phyloP scores from a whole-genome alignment of 2,113 vertebrate genomes.

The Pardalotus punctatus region DNA sequence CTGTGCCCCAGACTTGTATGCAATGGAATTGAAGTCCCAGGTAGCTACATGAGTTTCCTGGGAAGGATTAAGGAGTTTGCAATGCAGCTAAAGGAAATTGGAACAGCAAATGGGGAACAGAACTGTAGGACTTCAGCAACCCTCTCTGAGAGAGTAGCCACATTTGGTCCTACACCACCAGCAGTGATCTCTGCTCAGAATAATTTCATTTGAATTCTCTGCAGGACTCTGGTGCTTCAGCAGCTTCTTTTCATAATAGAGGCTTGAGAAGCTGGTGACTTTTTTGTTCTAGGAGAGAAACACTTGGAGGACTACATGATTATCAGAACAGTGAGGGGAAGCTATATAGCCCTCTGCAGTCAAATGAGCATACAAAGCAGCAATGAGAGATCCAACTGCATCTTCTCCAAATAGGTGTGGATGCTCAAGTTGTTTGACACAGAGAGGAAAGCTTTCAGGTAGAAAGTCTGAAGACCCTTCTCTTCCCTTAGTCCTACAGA shows the following conservation, averaged over 20 bases:
- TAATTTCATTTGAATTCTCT: neutral
- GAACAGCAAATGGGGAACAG: neutral
- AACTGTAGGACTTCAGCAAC: neutral
- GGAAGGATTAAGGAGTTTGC: neutral
- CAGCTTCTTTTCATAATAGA: neutral
- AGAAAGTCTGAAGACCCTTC: neutral
- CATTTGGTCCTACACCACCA: neutral
- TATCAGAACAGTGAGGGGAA: neutral
- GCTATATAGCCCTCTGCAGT: neutral
- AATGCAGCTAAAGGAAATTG: neutral
- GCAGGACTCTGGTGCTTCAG: neutral
- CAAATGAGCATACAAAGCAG: neutral
- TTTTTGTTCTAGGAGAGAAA: neutral
- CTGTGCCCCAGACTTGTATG: accelerated
- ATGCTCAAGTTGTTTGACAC: neutral
- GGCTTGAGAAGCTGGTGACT: neutral
- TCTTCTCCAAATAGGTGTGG: neutral
- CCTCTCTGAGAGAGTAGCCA: accelerated
- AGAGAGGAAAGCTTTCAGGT: neutral
- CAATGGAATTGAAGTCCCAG: neutral
- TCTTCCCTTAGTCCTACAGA: neutral
- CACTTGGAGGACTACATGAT: neutral
- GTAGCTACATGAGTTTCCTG: neutral
- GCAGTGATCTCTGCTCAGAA: neutral
- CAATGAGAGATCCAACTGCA: neutral